These are phyloP conservation scores for Lycocerus yunnanus DNA, from an alignment of 2,888 invertebrate genomes.

Conservation along the genomic window DNA sequence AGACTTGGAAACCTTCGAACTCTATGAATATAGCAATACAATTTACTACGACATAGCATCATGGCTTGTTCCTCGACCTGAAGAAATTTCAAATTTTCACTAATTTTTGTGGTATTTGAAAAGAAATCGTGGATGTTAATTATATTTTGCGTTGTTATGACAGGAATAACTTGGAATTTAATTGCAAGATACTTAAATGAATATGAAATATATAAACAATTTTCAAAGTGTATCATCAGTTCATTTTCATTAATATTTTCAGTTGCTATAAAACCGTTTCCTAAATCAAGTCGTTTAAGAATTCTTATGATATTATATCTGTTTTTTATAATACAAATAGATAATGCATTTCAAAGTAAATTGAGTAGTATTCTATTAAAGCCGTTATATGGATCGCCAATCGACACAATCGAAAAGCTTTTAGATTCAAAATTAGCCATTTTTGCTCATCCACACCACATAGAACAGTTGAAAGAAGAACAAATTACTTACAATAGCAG, in stretches of 20 bases:
- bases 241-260: not conserved
- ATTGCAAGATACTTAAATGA: not conserved
- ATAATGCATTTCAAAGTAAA: not conserved
- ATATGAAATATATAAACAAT: not conserved
- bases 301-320: not conserved
- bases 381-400: not conserved
- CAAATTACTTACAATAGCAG: not conserved
- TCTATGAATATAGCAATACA: not conserved
- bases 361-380: not conserved
- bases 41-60: not conserved
- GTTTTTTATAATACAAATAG: not conserved
- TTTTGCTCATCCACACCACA: not conserved
- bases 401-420: not conserved
- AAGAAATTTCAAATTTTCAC: not conserved
- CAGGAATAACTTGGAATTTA: not conserved
- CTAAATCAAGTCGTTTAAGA: not conserved
- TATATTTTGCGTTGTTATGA: not conserved
- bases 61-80: not conserved
- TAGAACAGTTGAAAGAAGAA: not conserved
- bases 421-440: not conserved
- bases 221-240: not conserved
- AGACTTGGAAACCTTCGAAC: not conserved
- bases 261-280: not conserved
- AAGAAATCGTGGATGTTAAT: not conserved
- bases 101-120: not conserved